These are phyloP conservation scores for Melierax canorus DNA, from an alignment of 2,113 vertebrate species.

Conservation along the genomic window DNA sequence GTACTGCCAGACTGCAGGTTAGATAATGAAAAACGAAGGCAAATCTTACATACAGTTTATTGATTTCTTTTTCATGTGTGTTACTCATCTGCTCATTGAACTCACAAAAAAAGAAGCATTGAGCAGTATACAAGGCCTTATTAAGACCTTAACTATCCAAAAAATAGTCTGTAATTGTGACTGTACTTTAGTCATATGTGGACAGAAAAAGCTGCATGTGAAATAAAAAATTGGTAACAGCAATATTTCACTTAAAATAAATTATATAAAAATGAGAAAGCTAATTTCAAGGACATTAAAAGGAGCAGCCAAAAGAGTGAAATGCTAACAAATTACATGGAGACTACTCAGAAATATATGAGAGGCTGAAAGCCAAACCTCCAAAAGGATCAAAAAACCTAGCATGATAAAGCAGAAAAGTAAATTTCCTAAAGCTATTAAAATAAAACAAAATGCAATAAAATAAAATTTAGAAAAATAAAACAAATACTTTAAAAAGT, in stretches of 20 bases:
- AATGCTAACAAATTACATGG: neutral
- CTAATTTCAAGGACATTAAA: neutral
- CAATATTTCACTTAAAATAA: neutral
- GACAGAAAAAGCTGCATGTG: neutral
- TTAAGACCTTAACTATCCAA: neutral
- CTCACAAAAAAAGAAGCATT: neutral
- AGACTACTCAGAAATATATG: neutral
- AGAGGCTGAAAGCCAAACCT: neutral
- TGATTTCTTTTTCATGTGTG: neutral
- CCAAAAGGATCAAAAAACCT: neutral
- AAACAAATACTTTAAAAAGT: neutral
- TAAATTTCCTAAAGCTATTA: neutral
- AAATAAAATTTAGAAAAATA: neutral
- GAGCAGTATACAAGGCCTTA: neutral
- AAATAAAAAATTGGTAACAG: neutral
- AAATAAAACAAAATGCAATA: neutral
- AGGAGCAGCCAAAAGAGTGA: neutral
- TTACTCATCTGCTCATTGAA: neutral
- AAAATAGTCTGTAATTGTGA: neutral
- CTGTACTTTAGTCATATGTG: neutral
- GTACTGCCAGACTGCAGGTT: neutral
- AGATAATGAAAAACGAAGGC: neutral
- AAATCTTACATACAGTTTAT: neutral
- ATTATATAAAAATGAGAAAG: neutral
- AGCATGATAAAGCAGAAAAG: neutral